A percentile compares a stretch with the other conserved stretches of the same genome.
Evolutionary conservation across 2,888 invertebrate genomes (phyloP).

Genomic region (Oeneis ivallda): DNA sequence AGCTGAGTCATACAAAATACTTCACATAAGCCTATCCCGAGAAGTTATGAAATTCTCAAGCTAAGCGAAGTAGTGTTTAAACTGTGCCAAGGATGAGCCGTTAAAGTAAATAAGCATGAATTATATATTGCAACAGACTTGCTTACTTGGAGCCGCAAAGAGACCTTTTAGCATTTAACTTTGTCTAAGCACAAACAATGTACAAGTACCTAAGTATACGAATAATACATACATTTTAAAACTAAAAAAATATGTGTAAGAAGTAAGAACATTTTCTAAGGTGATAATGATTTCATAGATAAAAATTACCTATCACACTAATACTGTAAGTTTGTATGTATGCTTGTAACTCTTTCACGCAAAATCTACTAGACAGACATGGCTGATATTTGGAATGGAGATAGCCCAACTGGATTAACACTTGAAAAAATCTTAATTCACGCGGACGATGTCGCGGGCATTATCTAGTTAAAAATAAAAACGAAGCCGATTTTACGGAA

Average conservation of each 20-base stretch:
- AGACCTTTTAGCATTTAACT: constrained; percentile 16
- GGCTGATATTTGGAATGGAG: too few relatives aligned
- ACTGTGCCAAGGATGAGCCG: constrained; percentile 39
- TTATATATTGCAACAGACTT: constrained; percentile 35
- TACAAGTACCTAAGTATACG: not conserved
- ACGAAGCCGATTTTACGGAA: not conserved
- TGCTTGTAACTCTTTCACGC: too few relatives aligned
- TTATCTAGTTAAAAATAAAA: too few relatives aligned
- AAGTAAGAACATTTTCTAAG: too few relatives aligned
- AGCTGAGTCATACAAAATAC: constrained; percentile 10
- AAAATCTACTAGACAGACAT: too few relatives aligned
- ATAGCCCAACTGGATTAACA: too few relatives aligned
- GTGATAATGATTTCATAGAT: not conserved
- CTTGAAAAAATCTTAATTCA: too few relatives aligned
- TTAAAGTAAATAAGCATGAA: constrained; percentile 37
- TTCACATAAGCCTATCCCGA: constrained; percentile 29
- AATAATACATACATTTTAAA: constrained; percentile 3
- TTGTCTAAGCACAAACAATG: constrained; percentile 20
- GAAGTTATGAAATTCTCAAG: constrained; percentile 31
- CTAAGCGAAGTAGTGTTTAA: constrained; percentile 28
- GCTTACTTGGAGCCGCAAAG: constrained; percentile 19
- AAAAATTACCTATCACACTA: too few relatives aligned
- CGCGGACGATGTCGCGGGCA: too few relatives aligned
- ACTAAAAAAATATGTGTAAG: not conserved
- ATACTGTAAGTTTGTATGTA: too few relatives aligned